These are phyloP conservation scores for Euthynnus affinis DNA, from an alignment of 2,797 vertebrate species.

Conservation along the genomic window DNA sequence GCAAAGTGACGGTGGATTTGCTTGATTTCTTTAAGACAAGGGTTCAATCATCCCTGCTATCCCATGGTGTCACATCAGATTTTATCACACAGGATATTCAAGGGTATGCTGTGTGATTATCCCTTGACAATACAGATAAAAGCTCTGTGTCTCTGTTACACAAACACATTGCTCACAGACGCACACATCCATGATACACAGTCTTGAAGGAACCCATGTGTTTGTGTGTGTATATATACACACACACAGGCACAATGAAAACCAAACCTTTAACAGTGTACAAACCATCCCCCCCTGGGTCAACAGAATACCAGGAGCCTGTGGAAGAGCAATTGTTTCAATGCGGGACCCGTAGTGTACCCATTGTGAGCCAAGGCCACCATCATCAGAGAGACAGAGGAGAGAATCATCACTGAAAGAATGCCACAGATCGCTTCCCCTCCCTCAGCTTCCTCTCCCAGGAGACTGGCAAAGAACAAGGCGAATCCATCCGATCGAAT, in stretches of 20 bases:
- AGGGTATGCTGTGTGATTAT: conserved; percentile 78
- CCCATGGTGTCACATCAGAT: conserved; percentile 75
- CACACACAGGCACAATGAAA: conserved; percentile 48
- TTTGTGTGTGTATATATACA: conserved; percentile 3
- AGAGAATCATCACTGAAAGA: conserved; percentile 76
- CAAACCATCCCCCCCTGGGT: conserved; percentile 41
- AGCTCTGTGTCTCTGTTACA: conserved; percentile 55
- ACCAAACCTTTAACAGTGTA: conserved; percentile 54
- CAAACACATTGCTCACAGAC: conserved; percentile 69
- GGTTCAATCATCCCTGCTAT: conserved; percentile 77
- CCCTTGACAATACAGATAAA: conserved; percentile 76
- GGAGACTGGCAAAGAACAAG: conserved; percentile 80
- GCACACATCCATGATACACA: conserved; percentile 43
- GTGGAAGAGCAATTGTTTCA: conserved; percentile 76
- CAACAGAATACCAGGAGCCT: conserved; percentile 61
- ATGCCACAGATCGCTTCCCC: conserved; percentile 77
- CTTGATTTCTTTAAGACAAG: conserved; percentile 82
- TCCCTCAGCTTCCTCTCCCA: conserved; percentile 62
- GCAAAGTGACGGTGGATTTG: conserved; percentile 67
- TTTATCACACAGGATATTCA: conserved; percentile 78
- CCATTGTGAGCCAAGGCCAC: conserved; percentile 75
- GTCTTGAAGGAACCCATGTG: conserved; percentile 45
- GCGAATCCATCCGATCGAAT: conserved; percentile 82
- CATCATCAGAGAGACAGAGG: conserved; percentile 76
- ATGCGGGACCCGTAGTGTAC: conserved; percentile 55